Percentiles rank a stretch among this genome's conserved stretches.
Evolutionary conservation across 2,888 invertebrate species (phyloP).

Genomic region (Callinectes sapidus): DNA sequence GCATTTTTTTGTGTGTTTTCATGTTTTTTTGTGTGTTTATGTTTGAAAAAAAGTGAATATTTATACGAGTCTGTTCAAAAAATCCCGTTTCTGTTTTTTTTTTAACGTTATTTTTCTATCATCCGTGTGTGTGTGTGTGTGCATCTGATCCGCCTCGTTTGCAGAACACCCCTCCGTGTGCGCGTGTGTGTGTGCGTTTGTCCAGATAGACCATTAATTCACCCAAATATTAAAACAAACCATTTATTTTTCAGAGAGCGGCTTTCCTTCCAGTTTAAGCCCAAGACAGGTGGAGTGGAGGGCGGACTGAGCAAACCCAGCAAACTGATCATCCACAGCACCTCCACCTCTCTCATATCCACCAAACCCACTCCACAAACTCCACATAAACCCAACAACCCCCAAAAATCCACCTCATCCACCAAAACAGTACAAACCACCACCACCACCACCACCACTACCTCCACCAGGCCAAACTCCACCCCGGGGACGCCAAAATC

Average conservation of each 20-base stretch:
- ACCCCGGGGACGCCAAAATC: too few species aligned
- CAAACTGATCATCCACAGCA: slow-evolving; percentile 61
- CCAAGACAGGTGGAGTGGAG: not conserved
- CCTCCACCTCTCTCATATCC: slow-evolving; percentile 44
- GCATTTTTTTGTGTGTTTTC: too few species aligned
- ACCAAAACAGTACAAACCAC: not conserved
- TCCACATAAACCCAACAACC: not conserved
- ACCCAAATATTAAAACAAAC: too few species aligned
- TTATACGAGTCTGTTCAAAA: too few species aligned
- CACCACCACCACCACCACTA: not conserved
- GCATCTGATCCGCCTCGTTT: too few species aligned
- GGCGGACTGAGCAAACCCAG: slow-evolving; percentile 52
- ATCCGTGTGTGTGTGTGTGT: too few species aligned
- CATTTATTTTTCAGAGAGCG: slow-evolving; percentile 61
- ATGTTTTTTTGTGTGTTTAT: too few species aligned
- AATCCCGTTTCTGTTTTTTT: not conserved
- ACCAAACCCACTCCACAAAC: slow-evolving; percentile 7
- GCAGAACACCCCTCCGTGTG: too few species aligned
- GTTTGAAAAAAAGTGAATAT: too few species aligned
- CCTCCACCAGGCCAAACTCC: too few species aligned
- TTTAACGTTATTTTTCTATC: not conserved
- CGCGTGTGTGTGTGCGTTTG: too few species aligned
- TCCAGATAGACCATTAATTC: too few species aligned
- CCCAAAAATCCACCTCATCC: not conserved
- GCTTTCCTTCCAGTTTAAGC: slow-evolving; percentile 70